Evolutionary conservation across 2,888 invertebrate species (phyloP).

Genomic region (Crossocerus cetratus): DNA sequence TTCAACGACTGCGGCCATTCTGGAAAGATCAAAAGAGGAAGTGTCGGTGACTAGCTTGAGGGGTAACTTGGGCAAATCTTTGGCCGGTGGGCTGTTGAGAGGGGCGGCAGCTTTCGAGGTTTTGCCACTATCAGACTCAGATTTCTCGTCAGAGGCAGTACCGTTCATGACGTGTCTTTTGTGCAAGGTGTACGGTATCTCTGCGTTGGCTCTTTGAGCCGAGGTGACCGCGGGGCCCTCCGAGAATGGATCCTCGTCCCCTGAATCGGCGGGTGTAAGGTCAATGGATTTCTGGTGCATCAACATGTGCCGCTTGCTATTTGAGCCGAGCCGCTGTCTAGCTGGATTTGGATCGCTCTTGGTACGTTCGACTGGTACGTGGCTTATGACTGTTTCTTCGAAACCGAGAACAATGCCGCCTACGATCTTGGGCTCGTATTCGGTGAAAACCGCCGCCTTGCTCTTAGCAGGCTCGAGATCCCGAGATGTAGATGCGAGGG

Average conservation of each 20-base stretch:
- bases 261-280: conserved; percentile 89
- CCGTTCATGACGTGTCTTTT: conserved; percentile 92
- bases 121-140: conserved; percentile 71
- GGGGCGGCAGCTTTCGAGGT: conserved; percentile 11
- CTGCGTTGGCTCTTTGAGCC: conserved; percentile 77
- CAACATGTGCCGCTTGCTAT: conserved; percentile 86
- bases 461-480: conserved; percentile 71
- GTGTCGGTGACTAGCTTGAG: conserved; percentile 68
- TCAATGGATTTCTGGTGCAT: conserved; percentile 93
- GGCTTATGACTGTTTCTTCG: conserved; percentile 71
- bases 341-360: conserved; percentile 92
- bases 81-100: conserved; percentile 45
- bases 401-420: conserved; percentile 74
- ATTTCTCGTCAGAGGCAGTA: conserved; percentile 80
- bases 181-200: conserved; percentile 91
- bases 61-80: conserved; percentile 69
- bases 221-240: conserved; percentile 74
- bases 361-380: conserved; percentile 87
- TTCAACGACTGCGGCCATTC: conserved; percentile 64
- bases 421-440: conserved; percentile 84
- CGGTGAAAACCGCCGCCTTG: conserved; percentile 76
- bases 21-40: conserved; percentile 65
- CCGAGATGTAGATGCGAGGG: conserved; percentile 1
- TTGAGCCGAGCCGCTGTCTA: conserved; percentile 85
- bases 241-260: conserved; percentile 88